phyloP scores from a whole-genome alignment of 2,113 vertebrate species.

The Euleptes europaea region DNA sequence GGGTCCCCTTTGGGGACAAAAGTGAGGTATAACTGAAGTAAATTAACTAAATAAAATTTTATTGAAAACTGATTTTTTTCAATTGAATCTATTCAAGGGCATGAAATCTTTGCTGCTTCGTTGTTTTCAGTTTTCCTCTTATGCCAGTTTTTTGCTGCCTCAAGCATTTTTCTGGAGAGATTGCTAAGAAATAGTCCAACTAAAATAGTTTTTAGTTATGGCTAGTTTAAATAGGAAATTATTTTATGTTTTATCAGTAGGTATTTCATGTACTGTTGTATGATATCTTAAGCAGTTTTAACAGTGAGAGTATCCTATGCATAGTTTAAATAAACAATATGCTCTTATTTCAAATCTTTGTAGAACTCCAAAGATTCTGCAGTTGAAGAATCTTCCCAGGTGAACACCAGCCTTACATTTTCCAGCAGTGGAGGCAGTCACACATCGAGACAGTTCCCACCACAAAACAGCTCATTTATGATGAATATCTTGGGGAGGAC shows the following conservation, averaged over 20 bases:
- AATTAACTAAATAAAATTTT: too few species aligned
- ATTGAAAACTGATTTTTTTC: neutral
- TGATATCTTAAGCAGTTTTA: neutral
- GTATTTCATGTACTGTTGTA: neutral
- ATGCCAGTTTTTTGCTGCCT: too few species aligned
- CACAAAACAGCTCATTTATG: conserved; percentile 71
- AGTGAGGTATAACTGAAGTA: too few species aligned
- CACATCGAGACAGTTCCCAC: conserved; percentile 65
- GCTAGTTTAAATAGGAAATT: too few species aligned
- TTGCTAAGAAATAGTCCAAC: too few species aligned
- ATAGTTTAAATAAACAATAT: conserved; percentile 12
- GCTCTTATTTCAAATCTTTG: conserved; percentile 32
- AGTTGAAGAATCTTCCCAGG: conserved; percentile 77
- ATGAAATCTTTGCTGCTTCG: neutral
- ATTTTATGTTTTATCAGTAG: too few species aligned
- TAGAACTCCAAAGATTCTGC: conserved; percentile 86
- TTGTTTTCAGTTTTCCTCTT: too few species aligned
- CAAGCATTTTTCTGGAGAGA: too few species aligned
- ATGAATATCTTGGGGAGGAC: conserved; percentile 77
- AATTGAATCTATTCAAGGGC: neutral
- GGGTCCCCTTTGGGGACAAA: neutral
- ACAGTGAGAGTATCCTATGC: neutral
- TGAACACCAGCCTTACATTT: conserved; percentile 72
- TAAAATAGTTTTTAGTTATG: too few species aligned
- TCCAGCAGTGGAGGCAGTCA: conserved; percentile 47